Percentiles rank a stretch among this genome's conserved stretches.
phyloP scores from a whole-genome alignment of 2,888 invertebrate species.

The Apantesis nais region DNA sequence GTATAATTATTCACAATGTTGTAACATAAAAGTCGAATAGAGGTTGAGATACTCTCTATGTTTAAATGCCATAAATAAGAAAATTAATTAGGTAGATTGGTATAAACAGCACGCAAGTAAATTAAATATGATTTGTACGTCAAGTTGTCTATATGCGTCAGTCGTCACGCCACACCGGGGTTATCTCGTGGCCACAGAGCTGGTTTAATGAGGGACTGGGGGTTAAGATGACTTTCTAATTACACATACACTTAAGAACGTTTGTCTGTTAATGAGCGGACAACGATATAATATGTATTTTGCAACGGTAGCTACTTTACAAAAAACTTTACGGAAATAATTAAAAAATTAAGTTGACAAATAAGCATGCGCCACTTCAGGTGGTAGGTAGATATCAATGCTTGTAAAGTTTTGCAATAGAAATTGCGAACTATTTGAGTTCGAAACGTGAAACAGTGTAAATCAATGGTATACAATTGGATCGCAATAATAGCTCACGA shows the following conservation, averaged over 20 bases:
- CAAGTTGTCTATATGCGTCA: conserved; percentile 55
- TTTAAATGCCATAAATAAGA: conserved; percentile 2
- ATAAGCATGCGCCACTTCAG: neutral
- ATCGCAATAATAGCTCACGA: no score
- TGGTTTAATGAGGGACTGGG: conserved; percentile 61
- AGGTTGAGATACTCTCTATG: neutral
- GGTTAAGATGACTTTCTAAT: conserved; percentile 66
- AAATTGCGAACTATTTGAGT: no score
- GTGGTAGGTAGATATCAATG: neutral
- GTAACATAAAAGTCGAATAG: neutral
- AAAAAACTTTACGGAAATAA: neutral
- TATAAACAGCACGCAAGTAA: conserved; percentile 51
- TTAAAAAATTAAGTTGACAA: neutral
- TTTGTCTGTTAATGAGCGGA: conserved; percentile 24
- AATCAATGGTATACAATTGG: no score
- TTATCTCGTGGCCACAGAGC: conserved; percentile 63
- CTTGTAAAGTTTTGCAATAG: no score
- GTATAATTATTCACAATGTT: neutral
- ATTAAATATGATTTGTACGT: conserved; percentile 36
- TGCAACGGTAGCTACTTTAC: neutral
- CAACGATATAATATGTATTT: conserved; percentile 1
- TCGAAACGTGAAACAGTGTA: no score
- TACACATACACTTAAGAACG: conserved; percentile 41
- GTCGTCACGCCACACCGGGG: conserved; percentile 69
- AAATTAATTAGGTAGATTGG: conserved; percentile 37